These are phyloP conservation scores for Biston stratarius DNA, from an alignment of 2,888 invertebrate species.

Conservation along the genomic window DNA sequence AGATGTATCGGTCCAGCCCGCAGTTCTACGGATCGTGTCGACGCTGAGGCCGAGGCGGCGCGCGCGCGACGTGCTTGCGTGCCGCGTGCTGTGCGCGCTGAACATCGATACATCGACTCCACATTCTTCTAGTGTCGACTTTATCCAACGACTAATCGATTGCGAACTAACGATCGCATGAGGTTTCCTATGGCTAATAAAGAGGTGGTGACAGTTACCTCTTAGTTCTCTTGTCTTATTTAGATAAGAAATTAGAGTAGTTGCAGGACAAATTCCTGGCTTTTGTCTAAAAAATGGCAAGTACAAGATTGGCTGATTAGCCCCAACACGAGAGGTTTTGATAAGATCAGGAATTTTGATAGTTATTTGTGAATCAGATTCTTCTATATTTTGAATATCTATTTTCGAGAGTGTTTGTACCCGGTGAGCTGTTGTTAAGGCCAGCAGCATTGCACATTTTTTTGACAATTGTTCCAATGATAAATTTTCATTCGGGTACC, in stretches of 20 bases:
- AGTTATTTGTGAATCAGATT: neutral
- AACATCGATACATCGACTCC: conserved; percentile 6
- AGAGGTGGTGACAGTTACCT: neutral
- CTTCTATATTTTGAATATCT: neutral
- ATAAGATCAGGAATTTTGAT: conserved; percentile 12
- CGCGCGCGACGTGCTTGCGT: conserved; percentile 4
- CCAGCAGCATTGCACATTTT: conserved; percentile 3
- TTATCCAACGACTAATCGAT: conserved; percentile 24
- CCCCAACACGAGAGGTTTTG: conserved; percentile 18
- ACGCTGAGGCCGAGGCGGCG: neutral
- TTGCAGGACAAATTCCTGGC: conserved; percentile 24
- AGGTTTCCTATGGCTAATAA: conserved; percentile 11
- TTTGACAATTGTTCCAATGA: conserved; percentile 10
- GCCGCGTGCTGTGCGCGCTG: conserved; percentile 18
- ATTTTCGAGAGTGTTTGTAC: neutral
- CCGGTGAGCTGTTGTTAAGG: neutral
- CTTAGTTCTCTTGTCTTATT: too few relatives aligned
- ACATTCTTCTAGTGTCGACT: conserved; percentile 1
- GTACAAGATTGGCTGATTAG: conserved; percentile 4
- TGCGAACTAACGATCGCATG: neutral
- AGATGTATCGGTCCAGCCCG: too few relatives aligned
- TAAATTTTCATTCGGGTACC: neutral
- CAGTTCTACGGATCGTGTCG: neutral
- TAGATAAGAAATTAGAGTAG: too few relatives aligned
- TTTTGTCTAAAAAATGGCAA: conserved; percentile 22